A percentile compares a stretch with the other conserved stretches of the same genome.
These are phyloP conservation scores for Prolemur simus DNA, from an alignment of 2,113 vertebrate genomes.

Conservation along the genomic window DNA sequence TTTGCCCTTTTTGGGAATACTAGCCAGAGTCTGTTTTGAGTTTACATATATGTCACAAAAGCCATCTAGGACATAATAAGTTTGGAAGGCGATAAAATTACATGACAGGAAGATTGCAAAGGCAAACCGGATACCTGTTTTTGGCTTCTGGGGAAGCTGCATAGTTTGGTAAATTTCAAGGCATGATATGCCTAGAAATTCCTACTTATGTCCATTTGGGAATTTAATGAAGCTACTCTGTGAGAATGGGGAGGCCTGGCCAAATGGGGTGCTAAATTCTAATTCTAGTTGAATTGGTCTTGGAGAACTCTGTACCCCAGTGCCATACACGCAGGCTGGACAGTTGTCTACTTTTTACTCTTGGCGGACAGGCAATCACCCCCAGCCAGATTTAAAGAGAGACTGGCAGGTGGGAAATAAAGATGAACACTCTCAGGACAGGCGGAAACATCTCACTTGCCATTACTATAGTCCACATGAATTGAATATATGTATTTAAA, in stretches of 20 bases:
- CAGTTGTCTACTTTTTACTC: neutral
- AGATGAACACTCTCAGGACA: conserved; percentile 60
- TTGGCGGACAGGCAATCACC: neutral
- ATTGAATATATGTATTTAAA: conserved; percentile 21
- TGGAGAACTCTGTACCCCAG: neutral
- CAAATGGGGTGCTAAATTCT: neutral
- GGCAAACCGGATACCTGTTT: neutral
- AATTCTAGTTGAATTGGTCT: neutral
- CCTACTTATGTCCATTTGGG: neutral
- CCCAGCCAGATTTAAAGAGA: conserved; percentile 62
- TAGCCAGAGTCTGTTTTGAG: neutral
- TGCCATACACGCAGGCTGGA: neutral
- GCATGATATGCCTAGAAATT: neutral
- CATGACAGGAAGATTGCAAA: neutral
- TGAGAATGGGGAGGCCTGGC: neutral
- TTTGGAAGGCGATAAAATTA: neutral
- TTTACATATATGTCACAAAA: neutral
- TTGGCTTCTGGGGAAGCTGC: neutral
- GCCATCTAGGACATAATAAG: neutral
- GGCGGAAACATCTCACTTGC: conserved; percentile 56
- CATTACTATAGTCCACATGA: conserved; percentile 52
- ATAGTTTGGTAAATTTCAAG: neutral
- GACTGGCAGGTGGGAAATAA: conserved; percentile 41
- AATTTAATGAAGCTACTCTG: neutral
- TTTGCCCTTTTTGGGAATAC: neutral